Conservation (phyloP, 1,140 invertebrate genomes). For the Steinernema feltiae region DNA sequence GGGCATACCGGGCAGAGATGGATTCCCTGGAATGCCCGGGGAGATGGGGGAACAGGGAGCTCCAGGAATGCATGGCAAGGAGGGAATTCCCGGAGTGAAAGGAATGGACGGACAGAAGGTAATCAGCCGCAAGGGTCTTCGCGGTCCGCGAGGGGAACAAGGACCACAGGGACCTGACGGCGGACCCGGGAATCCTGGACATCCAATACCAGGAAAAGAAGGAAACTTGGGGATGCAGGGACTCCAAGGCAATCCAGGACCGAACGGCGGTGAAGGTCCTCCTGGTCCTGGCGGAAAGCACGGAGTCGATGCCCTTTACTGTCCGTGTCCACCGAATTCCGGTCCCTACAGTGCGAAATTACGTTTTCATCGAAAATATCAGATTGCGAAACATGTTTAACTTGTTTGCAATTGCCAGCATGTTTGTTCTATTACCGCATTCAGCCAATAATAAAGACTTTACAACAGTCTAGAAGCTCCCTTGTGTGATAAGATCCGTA, state of each 20-base stretch:
- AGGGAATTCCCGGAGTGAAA: background rate
- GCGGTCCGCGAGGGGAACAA: background rate
- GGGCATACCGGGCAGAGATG: background rate
- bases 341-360: background rate
- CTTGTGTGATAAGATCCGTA: too few species aligned
- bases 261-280: background rate
- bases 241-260: background rate
- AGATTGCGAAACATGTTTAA: background rate
- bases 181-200: background rate
- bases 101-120: background rate
- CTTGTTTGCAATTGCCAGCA: too few species aligned
- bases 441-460: too few species aligned
- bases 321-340: background rate
- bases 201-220: background rate
- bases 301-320: background rate
- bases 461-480: too few species aligned
- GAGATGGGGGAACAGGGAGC: background rate
- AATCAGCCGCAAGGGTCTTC: background rate
- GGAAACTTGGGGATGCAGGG: background rate
- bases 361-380: background rate
- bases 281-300: background rate
- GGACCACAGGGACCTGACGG: background rate
- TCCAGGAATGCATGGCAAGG: background rate
- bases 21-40: constrained; percentile 1
- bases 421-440: too few species aligned